Base-by-base conservation (phyloP, 2,797 vertebrate species). In the Typhlichthys eigenmanni region DNA sequence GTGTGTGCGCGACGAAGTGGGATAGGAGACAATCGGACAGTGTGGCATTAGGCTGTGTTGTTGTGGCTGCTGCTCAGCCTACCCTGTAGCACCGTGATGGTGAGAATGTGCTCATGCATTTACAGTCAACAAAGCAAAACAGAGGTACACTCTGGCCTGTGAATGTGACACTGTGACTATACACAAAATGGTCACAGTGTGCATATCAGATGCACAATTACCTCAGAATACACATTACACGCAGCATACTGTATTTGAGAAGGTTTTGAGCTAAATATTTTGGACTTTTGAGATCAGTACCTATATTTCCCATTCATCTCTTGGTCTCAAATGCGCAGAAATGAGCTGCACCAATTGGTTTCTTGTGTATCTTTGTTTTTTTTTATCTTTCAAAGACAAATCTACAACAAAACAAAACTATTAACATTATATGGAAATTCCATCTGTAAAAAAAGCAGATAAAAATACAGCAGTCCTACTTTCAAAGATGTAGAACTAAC, bases 11-110 rank as follows among this genome's bases (percentile, higher is more conserved):
- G 54, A 7, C 52, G 77, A 74, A 62, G 68, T 69, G 58, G 48
- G 59, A 11, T 12, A 34, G 51, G 5, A 74, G 75, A 78, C 74
- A 85, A 75, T 85, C 80, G 82, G 82, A 82, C 82, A 60, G 80
- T 24, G 70, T 90, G 92, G 91, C 90, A 90, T 91, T 90, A 88
- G 89, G 87, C 81, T 80, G 88, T 90, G 89, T 90, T 91, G 90
- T 91, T 92, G 87, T 91, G 85, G 87, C 88, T 90, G 87, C 80
- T 87, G 85, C 80, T 85, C 84, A 86, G 69, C 70, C 72, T 74
- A 78, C 76, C 86, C 82, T 81, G 82, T 81, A 85, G 75, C 75
- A 89, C 75, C 63, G 72, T 62, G 65, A 75, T 69, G 65, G 74
- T 29, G 38, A 12, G 29, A 17, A 9, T 32, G 52, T 12, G 52